Percentiles rank a stretch among this genome's conserved stretches.
These are phyloP conservation scores for Scaptomyza caliginosa DNA, from an alignment of 2,888 invertebrate species.

Conservation along the genomic window DNA sequence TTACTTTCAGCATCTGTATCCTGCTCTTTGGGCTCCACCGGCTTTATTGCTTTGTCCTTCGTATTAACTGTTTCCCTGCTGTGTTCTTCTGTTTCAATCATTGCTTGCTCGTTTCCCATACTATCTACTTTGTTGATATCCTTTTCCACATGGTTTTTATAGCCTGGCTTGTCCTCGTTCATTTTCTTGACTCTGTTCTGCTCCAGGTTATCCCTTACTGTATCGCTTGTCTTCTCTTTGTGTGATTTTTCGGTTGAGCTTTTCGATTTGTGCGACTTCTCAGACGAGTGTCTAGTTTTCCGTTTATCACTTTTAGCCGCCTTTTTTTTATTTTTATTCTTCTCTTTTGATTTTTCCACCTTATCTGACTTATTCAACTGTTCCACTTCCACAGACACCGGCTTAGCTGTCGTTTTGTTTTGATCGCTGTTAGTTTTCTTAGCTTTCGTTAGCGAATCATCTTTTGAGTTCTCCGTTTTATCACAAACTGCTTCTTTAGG, in stretches of 20 bases:
- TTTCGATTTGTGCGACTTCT: background rate
- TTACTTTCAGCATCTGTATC: background rate
- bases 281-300: background rate
- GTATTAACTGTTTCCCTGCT: background rate
- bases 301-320: background rate
- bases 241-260: background rate
- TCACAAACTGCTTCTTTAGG: background rate
- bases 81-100: background rate
- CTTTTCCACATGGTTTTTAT: background rate
- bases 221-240: background rate
- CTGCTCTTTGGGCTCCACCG: background rate
- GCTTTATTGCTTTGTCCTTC: background rate
- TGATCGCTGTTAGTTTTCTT: background rate
- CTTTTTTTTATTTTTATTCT: background rate
- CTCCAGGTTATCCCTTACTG: constrained; percentile 4
- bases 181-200: constrained; percentile 2
- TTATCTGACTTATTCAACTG: constrained; percentile 1
- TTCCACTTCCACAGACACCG: background rate
- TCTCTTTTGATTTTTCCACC: background rate
- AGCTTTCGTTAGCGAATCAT: background rate
- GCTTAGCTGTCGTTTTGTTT: background rate
- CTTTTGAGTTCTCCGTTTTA: background rate
- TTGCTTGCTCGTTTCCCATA: constrained; percentile 35
- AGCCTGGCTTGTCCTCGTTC: constrained; percentile 2
- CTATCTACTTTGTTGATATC: constrained; percentile 5